Evolutionary conservation across 2,113 vertebrate genomes (phyloP).

Genomic region (Oostethus manadensis): DNA sequence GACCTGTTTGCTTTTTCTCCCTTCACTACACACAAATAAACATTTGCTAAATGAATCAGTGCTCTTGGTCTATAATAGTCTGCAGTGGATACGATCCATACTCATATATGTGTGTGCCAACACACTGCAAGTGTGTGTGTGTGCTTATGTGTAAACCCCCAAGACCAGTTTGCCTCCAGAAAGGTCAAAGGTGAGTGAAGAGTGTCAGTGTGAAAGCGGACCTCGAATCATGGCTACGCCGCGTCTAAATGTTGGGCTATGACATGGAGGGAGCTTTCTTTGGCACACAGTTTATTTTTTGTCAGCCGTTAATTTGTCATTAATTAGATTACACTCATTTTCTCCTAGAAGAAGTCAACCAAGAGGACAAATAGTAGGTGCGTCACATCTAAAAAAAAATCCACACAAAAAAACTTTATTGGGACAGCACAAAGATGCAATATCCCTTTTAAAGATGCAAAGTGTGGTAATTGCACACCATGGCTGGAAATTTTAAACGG

Average conservation of each 20-base stretch:
- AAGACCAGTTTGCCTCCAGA: slow-evolving; percentile 57
- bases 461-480: slow-evolving; percentile 30
- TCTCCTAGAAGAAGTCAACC: neutral
- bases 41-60: slow-evolving; percentile 59
- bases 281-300: too few relatives aligned
- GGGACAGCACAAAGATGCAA: neutral
- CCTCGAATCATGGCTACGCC: slow-evolving; percentile 46
- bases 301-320: too few relatives aligned
- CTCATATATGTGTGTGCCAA: neutral
- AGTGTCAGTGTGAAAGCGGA: slow-evolving; percentile 65
- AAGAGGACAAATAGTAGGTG: neutral
- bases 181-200: slow-evolving; percentile 68
- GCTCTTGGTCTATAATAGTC: slow-evolving; percentile 56
- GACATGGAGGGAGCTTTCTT: neutral
- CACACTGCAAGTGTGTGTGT: slow-evolving; percentile 5
- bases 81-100: slow-evolving; percentile 14
- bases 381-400: neutral
- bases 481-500: slow-evolving; percentile 51
- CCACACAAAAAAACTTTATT: neutral
- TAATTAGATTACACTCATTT: too few relatives aligned
- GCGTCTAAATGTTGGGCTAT: slow-evolving; percentile 37
- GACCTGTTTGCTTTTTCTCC: slow-evolving; percentile 25
- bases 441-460: slow-evolving; percentile 14
- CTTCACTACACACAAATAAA: slow-evolving; percentile 31
- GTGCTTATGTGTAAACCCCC: slow-evolving; percentile 36